Conservation (phyloP, 1,140 invertebrate species). For the Sitophilus oryzae region DNA sequence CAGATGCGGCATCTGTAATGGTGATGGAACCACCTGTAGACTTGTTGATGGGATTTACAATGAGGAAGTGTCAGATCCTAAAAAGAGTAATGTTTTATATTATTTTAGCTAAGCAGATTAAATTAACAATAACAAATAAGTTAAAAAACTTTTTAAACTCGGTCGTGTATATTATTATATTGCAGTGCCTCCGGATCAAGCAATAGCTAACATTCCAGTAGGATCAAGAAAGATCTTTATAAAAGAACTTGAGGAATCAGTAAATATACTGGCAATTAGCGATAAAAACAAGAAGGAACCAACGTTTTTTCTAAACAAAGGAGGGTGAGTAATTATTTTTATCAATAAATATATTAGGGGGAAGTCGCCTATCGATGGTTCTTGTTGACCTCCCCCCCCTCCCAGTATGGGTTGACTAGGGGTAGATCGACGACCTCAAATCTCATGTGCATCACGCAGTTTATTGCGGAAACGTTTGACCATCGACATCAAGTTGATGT, state of each 20-base stretch:
- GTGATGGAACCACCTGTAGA: conserved; percentile 58
- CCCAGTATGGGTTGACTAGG: too few relatives aligned
- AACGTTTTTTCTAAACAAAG: conserved; percentile 44
- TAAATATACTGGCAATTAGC: conserved; percentile 42
- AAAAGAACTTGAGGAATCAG: conserved; percentile 36
- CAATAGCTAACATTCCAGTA: conserved; percentile 42
- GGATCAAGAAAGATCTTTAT: conserved; percentile 42
- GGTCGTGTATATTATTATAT: conserved; percentile 1
- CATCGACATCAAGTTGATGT: too few relatives aligned
- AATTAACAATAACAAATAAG: too few relatives aligned
- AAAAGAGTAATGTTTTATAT: not conserved
- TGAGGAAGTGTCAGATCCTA: conserved; percentile 5
- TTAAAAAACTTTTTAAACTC: too few relatives aligned
- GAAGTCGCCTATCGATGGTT: too few relatives aligned
- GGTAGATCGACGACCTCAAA: too few relatives aligned
- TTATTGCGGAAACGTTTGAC: too few relatives aligned
- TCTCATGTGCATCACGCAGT: too few relatives aligned
- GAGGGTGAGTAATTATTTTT: conserved; percentile 39
- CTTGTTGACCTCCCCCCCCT: too few relatives aligned
- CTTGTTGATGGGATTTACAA: conserved; percentile 40
- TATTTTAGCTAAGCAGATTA: too few relatives aligned
- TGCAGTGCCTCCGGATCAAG: conserved; percentile 38
- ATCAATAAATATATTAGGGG: too few relatives aligned
- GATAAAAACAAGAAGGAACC: conserved; percentile 30
- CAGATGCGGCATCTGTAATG: conserved; percentile 62